Evolutionary conservation across 2,797 vertebrate genomes (phyloP).

Genomic region (Epinephelus awoara): DNA sequence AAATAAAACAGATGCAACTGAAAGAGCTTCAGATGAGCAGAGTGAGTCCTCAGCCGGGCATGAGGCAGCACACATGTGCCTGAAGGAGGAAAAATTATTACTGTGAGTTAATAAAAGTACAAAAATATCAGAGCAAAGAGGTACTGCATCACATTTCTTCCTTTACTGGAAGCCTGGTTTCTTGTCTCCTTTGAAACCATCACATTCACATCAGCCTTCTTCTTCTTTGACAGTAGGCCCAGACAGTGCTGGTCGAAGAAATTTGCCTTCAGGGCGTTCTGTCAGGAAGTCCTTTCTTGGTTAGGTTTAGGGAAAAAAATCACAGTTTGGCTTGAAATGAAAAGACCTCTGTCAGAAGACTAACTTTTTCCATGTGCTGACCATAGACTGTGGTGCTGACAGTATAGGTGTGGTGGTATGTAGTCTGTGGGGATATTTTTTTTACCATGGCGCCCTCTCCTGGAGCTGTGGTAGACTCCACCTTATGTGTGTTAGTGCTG

Average conservation of each 20-base stretch:
- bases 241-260: not conserved
- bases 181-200: not conserved
- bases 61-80: not conserved
- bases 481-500: not conserved
- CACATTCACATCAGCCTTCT: not conserved
- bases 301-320: too few relatives aligned
- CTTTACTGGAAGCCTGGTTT: not conserved
- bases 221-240: too few relatives aligned
- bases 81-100: not conserved
- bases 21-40: not conserved
- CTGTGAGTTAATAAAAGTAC: not conserved
- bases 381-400: too few relatives aligned
- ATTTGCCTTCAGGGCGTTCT: too few relatives aligned
- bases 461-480: not conserved
- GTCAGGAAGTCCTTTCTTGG: too few relatives aligned
- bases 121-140: not conserved
- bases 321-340: too few relatives aligned
- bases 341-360: too few relatives aligned
- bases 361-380: too few relatives aligned
- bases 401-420: not conserved
- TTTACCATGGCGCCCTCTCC: conserved; percentile 35
- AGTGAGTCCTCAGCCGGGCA: not conserved
- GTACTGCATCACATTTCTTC: not conserved
- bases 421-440: not conserved
- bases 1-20: not conserved